Percentiles rank a stretch among this genome's conserved stretches.
Evolutionary conservation across 2,797 vertebrate genomes (phyloP).

Genomic region (Carcharodon carcharias): DNA sequence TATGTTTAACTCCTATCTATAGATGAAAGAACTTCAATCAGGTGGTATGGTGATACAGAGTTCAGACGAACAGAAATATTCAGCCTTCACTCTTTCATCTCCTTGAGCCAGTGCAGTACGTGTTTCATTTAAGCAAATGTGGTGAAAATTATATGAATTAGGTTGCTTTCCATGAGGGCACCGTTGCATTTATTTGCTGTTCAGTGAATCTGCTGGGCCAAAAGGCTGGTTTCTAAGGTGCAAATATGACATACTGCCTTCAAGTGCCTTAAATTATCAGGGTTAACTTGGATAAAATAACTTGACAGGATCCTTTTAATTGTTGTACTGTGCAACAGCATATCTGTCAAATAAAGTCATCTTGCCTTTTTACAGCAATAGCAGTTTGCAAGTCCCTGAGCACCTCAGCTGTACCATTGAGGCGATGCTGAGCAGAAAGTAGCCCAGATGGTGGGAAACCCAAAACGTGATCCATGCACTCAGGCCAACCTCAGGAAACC

Average conservation of each 20-base stretch:
- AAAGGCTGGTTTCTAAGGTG: neutral
- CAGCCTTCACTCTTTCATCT: neutral
- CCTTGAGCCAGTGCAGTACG: neutral
- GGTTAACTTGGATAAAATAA: neutral
- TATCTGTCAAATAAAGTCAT: neutral
- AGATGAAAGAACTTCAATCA: too few relatives aligned
- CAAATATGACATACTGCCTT: neutral
- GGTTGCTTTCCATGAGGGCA: neutral
- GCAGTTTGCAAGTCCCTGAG: neutral
- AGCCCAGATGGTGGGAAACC: neutral
- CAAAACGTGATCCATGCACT: neutral
- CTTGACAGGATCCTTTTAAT: neutral
- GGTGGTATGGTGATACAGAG: too few relatives aligned
- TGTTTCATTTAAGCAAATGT: too few relatives aligned
- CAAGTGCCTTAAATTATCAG: neutral
- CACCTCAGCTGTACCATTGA: neutral
- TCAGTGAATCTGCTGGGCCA: neutral
- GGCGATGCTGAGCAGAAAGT: neutral
- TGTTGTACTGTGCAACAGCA: neutral
- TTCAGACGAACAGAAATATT: too few relatives aligned
- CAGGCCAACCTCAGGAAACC: too few relatives aligned
- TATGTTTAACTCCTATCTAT: too few relatives aligned
- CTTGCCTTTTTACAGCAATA: neutral
- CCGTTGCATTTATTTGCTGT: neutral
- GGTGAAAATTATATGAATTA: neutral